Percentiles rank a stretch among this genome's conserved stretches.
These are phyloP conservation scores for Ispidina picta DNA, from an alignment of 2,797 vertebrate species.

Conservation along the genomic window DNA sequence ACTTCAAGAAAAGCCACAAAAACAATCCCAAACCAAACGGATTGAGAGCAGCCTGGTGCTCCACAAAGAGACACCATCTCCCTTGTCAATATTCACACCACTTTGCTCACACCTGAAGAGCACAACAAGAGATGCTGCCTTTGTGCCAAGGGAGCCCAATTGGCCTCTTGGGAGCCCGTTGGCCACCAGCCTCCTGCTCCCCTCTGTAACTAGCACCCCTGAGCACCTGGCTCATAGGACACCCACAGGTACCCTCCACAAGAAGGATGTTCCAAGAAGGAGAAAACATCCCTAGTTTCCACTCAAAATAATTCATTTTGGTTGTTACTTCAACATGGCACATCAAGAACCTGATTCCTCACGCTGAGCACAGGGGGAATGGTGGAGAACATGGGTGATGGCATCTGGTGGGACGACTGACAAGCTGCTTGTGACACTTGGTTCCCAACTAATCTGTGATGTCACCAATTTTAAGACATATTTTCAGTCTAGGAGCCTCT, in stretches of 20 bases:
- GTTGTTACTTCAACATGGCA: neutral
- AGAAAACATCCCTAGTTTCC: neutral
- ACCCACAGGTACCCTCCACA: neutral
- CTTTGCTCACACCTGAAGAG: conserved; percentile 21
- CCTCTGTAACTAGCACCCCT: too few species aligned
- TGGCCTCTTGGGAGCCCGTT: neutral
- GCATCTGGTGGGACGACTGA: neutral
- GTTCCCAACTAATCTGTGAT: neutral
- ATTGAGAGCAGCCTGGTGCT: neutral
- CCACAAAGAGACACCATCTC: neutral
- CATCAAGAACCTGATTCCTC: neutral
- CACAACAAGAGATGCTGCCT: neutral
- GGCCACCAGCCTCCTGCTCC: too few species aligned
- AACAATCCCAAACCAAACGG: neutral
- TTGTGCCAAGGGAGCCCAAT: neutral
- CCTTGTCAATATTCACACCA: neutral
- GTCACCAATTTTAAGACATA: neutral
- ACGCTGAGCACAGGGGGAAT: neutral
- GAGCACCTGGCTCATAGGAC: neutral
- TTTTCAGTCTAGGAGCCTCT: neutral
- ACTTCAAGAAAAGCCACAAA: conserved; percentile 12
- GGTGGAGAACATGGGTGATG: neutral
- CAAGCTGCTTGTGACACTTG: neutral
- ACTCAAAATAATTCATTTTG: neutral
- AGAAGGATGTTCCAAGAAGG: neutral